Percentiles rank a stretch among this genome's conserved stretches.
Conservation (phyloP, 2,113 vertebrate genomes). For the Cynocephalus volans region DNA sequence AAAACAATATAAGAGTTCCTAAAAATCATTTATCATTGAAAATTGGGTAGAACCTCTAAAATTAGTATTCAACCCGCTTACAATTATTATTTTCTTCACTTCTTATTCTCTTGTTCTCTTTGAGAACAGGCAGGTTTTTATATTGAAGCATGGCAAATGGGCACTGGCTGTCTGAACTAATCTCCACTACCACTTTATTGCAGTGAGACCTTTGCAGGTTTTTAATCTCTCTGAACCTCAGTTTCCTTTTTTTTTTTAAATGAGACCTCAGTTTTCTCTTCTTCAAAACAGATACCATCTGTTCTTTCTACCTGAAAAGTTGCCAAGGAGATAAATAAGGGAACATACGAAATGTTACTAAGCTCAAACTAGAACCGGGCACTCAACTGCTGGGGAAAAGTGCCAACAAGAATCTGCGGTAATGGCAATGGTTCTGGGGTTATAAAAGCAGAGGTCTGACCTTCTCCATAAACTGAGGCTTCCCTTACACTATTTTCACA, state of each 20-base stretch:
- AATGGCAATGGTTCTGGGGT: background rate
- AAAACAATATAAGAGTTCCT: background rate
- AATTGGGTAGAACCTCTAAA: background rate
- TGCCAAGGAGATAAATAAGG: background rate
- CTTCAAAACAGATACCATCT: background rate
- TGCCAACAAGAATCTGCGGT: background rate
- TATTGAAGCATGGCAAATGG: background rate
- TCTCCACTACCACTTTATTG: background rate
- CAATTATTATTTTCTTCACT: background rate
- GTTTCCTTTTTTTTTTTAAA: constrained; percentile 22
- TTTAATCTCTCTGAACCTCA: background rate
- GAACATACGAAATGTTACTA: background rate
- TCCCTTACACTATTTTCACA: background rate
- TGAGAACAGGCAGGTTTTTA: background rate
- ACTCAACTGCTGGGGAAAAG: background rate
- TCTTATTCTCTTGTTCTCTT: constrained; percentile 4
- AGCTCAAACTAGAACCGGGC: background rate
- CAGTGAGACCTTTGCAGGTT: background rate
- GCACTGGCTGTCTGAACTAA: background rate
- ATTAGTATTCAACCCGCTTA: background rate
- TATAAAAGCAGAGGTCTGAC: background rate
- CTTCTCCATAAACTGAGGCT: background rate
- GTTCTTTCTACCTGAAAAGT: background rate
- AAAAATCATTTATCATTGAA: constrained; percentile 6
- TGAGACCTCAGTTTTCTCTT: background rate